phyloP scores from a whole-genome alignment of 1,140 invertebrate species.

The Atta colombica region DNA sequence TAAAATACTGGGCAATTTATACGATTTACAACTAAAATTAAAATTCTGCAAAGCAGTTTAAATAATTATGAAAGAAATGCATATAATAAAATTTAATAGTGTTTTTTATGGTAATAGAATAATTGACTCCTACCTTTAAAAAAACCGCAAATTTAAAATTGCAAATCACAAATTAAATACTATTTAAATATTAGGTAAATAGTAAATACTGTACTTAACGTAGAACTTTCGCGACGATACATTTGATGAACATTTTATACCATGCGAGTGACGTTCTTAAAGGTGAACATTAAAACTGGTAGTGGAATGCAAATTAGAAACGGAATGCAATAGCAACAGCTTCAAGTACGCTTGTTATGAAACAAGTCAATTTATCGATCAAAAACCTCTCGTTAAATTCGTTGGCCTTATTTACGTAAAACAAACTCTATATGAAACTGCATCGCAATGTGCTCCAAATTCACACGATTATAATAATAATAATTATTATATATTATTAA shows the following conservation, averaged over 20 bases:
- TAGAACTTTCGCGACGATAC: conserved; percentile 8
- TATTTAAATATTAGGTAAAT: neutral
- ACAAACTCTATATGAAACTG: neutral
- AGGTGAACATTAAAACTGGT: conserved; percentile 44
- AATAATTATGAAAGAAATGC: neutral
- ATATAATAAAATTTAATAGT: neutral
- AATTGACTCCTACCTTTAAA: neutral
- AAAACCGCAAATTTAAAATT: neutral
- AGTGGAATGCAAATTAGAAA: conserved; percentile 27
- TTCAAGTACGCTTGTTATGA: conserved; percentile 30
- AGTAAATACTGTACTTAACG: neutral
- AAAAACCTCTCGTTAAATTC: neutral
- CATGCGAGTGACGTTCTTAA: conserved; percentile 21
- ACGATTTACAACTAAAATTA: neutral
- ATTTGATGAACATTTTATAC: conserved; percentile 35
- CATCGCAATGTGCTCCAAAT: neutral
- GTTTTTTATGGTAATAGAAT: neutral
- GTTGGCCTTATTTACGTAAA: neutral
- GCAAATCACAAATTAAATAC: neutral
- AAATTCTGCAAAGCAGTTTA: neutral
- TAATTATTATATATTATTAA: neutral
- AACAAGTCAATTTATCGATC: conserved; percentile 27
- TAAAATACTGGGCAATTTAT: neutral
- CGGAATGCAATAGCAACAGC: conserved; percentile 13
- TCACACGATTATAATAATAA: too few species aligned